Percentiles rank a stretch among this genome's conserved stretches.
phyloP scores from a whole-genome alignment of 2,113 vertebrate species.

The Asarcornis scutulata region DNA sequence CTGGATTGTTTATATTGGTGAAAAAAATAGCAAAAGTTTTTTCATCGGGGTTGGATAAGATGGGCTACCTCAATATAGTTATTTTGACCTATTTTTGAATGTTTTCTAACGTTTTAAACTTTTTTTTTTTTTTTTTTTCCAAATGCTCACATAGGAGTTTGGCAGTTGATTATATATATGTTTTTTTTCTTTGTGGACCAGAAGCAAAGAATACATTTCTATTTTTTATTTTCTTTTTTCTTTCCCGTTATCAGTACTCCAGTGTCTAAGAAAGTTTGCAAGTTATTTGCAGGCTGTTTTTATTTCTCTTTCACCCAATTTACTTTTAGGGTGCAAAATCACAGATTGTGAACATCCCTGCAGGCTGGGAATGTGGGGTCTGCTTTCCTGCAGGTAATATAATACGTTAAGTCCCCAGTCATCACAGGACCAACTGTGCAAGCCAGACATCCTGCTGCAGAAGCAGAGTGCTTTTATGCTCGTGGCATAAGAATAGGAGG shows the following conservation, averaged over 20 bases:
- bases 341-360: neutral
- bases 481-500: neutral
- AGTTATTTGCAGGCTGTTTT: neutral
- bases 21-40: neutral
- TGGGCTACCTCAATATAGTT: neutral
- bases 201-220: neutral
- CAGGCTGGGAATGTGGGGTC: neutral
- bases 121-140: neutral
- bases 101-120: neutral
- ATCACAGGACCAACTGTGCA: neutral
- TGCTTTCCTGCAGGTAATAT: neutral
- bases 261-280: neutral
- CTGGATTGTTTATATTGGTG: neutral
- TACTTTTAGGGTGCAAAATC: neutral
- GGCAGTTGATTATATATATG: neutral
- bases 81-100: neutral
- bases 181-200: neutral
- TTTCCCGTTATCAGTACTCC: neutral
- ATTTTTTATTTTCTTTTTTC: neutral
- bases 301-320: neutral
- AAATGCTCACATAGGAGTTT: neutral
- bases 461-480: neutral
- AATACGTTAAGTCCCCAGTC: neutral
- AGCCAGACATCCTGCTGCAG: neutral
- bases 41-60: slow-evolving; percentile 7